A percentile compares a stretch with the other conserved stretches of the same genome.
Evolutionary conservation across 2,113 vertebrate species (phyloP).

Genomic region (Patagioenas fasciata): DNA sequence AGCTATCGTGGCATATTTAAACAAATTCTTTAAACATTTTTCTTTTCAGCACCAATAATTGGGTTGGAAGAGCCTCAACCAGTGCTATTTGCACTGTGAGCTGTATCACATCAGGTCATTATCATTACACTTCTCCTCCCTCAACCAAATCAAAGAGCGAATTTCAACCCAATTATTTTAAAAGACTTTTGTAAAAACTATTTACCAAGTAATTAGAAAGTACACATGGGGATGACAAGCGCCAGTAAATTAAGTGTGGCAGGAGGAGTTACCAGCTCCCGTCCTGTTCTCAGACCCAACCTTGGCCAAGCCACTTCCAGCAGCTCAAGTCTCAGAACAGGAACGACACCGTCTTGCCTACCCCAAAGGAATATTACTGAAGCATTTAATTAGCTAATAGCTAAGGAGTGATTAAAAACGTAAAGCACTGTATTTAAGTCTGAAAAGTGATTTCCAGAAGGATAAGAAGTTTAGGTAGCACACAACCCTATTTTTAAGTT

Average conservation of each 20-base stretch:
- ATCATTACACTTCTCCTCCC: neutral
- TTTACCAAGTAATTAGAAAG: neutral
- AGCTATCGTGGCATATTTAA: neutral
- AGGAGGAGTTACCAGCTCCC: neutral
- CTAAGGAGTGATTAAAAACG: constrained; percentile 50
- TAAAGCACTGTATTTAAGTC: constrained; percentile 32
- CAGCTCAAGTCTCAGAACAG: neutral
- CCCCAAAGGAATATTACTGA: neutral
- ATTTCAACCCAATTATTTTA: neutral
- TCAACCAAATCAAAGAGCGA: neutral
- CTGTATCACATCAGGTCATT: neutral
- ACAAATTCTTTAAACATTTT: neutral
- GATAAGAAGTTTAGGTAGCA: neutral
- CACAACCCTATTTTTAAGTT: neutral
- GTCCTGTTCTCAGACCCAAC: neutral
- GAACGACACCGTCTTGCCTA: neutral
- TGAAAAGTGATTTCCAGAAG: neutral
- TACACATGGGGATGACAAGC: neutral
- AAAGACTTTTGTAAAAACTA: neutral
- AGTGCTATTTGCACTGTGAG: neutral
- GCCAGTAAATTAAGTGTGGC: neutral
- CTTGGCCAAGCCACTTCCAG: neutral
- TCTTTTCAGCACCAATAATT: neutral
- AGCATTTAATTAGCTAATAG: constrained; percentile 28
- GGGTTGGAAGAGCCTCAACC: neutral